Percentiles rank a stretch among this genome's conserved stretches.
Evolutionary conservation across 2,888 invertebrate genomes (phyloP).

Genomic region (Pasiphila rectangulata): DNA sequence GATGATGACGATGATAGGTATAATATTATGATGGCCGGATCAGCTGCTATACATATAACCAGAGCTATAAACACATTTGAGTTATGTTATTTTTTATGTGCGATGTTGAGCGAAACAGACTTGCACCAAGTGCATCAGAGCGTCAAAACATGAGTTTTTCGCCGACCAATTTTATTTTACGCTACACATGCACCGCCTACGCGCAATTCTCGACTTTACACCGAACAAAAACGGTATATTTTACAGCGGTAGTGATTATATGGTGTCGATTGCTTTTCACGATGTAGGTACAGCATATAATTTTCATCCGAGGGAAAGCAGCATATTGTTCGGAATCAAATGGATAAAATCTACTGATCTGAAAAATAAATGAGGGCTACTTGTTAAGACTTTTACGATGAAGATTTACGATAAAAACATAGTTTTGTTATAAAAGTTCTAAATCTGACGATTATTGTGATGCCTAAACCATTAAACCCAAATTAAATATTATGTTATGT

Average conservation of each 20-base stretch:
- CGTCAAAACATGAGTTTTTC: conserved; percentile 48
- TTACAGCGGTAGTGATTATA: conserved; percentile 22
- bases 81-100: not conserved
- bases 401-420: conserved; percentile 14
- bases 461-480: too few species aligned
- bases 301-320: conserved; percentile 63
- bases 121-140: conserved; percentile 46
- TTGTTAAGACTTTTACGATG: conserved; percentile 18
- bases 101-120: conserved; percentile 6
- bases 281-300: conserved; percentile 57
- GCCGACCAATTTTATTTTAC: conserved; percentile 40
- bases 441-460: too few species aligned
- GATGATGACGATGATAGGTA: too few species aligned
- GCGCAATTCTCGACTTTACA: conserved; percentile 39
- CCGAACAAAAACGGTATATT: conserved; percentile 27
- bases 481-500: too few species aligned
- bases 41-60: not conserved
- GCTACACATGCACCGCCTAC: conserved; percentile 5
- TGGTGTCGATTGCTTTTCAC: conserved; percentile 58
- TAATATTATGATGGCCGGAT: too few species aligned
- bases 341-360: conserved; percentile 20
- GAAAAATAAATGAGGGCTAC: conserved; percentile 21
- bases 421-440: too few species aligned
- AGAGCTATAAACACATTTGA: too few species aligned
- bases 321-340: conserved; percentile 44